phyloP scores from a whole-genome alignment of 2,113 vertebrate genomes.

The Ahaetulla prasina region DNA sequence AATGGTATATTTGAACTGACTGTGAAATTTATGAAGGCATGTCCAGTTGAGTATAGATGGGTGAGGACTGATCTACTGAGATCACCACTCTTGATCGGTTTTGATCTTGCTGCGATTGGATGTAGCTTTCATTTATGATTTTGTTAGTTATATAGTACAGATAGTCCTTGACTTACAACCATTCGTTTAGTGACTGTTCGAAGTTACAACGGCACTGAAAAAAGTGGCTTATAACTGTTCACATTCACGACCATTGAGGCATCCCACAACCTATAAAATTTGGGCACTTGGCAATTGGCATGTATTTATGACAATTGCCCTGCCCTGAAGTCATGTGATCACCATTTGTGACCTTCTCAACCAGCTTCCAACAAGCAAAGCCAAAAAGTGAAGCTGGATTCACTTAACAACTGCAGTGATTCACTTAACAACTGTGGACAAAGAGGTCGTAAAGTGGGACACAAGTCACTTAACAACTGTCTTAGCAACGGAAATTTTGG shows the following conservation, averaged over 20 bases:
- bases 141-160: not conserved
- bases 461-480: not conserved
- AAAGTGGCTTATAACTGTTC: not conserved
- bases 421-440: not conserved
- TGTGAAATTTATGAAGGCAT: not conserved
- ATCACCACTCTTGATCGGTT: not conserved
- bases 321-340: not conserved
- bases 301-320: not conserved
- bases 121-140: not conserved
- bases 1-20: not conserved
- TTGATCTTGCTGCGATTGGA: not conserved
- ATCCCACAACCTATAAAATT: not conserved
- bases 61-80: not conserved
- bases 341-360: not conserved
- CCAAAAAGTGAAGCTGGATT: not conserved
- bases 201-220: not conserved
- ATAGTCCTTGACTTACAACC: not conserved
- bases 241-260: not conserved
- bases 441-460: no score
- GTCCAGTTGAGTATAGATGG: not conserved
- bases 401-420: not conserved
- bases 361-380: not conserved
- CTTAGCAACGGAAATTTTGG: not conserved
- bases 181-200: not conserved
- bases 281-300: not conserved